Conservation (phyloP, 1,140 invertebrate genomes). For the Diorhabda sublineata region DNA sequence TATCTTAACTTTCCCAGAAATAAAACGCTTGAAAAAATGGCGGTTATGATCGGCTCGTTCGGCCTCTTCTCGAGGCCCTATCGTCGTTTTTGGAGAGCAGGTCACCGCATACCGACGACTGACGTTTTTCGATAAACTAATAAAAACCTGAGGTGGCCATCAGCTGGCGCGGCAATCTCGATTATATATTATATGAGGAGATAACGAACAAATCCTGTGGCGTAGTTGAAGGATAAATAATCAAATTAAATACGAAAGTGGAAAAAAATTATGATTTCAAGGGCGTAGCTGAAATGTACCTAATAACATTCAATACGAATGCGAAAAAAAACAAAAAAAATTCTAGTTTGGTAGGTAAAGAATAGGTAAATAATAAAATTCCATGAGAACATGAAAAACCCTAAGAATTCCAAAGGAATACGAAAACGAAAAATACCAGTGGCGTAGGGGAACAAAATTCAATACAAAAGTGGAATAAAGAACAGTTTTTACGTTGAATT, state of each 20-base stretch:
- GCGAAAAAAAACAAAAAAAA: too few relatives aligned
- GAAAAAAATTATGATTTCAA: too few relatives aligned
- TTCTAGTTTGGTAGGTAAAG: too few relatives aligned
- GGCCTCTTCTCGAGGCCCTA: slow-evolving; percentile 9
- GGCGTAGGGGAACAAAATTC: too few relatives aligned
- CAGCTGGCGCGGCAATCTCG: slow-evolving; percentile 17
- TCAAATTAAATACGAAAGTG: too few relatives aligned
- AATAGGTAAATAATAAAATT: too few relatives aligned
- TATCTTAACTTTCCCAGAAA: background rate
- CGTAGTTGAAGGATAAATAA: too few relatives aligned
- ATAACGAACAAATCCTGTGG: background rate
- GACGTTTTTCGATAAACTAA: slow-evolving; percentile 16
- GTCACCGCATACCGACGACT: slow-evolving; percentile 15
- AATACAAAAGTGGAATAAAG: slow-evolving; percentile 80
- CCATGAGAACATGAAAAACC: too few relatives aligned
- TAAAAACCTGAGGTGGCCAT: slow-evolving; percentile 21
- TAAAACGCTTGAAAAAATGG: slow-evolving; percentile 13
- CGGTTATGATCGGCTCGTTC: background rate
- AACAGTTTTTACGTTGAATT: slow-evolving; percentile 78
- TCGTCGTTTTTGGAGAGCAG: slow-evolving; percentile 6
- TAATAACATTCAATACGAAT: too few relatives aligned
- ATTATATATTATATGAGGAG: slow-evolving; percentile 18
- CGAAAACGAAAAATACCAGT: too few relatives aligned
- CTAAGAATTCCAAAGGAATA: too few relatives aligned
- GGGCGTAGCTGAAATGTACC: too few relatives aligned